Conservation (phyloP, 2,113 vertebrate species). For the Lasiurus borealis region DNA sequence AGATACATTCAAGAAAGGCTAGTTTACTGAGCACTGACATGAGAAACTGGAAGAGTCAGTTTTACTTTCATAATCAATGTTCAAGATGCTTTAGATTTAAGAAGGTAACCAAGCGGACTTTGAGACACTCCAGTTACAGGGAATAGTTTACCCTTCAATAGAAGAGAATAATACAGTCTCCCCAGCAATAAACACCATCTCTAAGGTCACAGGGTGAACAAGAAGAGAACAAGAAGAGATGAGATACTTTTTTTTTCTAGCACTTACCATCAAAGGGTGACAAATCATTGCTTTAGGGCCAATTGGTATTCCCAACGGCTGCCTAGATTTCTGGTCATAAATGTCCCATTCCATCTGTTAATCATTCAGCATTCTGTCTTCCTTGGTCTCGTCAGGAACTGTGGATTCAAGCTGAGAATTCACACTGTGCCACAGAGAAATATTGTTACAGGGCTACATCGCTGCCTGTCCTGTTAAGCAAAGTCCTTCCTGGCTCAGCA, state of each 20-base stretch:
- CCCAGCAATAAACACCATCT: background rate
- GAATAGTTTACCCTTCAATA: background rate
- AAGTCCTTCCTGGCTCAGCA: background rate
- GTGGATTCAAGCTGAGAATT: constrained; percentile 16
- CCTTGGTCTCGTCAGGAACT: background rate
- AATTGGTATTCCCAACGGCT: background rate
- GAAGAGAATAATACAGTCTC: background rate
- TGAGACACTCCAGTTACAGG: background rate
- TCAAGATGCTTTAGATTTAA: constrained; percentile 15
- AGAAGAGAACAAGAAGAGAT: background rate
- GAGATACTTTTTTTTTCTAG: background rate
- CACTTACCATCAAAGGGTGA: background rate
- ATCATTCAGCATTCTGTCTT: background rate
- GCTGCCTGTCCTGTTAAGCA: background rate
- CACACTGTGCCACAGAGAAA: background rate
- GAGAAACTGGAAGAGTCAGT: background rate
- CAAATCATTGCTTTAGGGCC: constrained; percentile 22
- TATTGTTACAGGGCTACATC: background rate
- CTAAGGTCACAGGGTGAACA: background rate
- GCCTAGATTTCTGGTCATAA: background rate
- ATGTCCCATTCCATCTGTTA: background rate
- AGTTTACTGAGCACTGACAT: background rate
- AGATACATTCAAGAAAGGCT: background rate
- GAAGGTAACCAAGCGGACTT: background rate
- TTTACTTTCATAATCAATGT: background rate